Evolutionary conservation across 2,888 invertebrate genomes (phyloP), one percentile per base, ranked within the genome.

Genomic region (Mongoloraphidia duomilia): DNA sequence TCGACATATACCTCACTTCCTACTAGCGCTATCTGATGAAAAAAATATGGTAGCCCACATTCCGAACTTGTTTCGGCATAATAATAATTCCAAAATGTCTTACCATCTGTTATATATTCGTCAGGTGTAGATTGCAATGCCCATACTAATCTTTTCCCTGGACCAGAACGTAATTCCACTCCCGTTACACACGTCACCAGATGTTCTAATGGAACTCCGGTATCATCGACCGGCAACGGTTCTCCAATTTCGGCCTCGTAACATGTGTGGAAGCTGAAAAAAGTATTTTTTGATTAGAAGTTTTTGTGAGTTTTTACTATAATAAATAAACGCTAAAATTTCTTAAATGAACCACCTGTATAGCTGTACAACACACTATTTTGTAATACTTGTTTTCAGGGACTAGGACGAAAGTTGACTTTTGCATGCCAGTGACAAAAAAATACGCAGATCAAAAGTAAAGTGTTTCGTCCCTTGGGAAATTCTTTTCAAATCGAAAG

Each of bases 161-260:
- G 72, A 44, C 71, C 69, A 14, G 65, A 61, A 42, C 69, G 65
- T 34, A 81, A 66, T 56, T 76, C 73, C 37, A 94, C 76, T 36
- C 84, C 84, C 9, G 81, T 77, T 9, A 92, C 77, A 64, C 89
- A 90, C 45, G 90, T 83, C 33, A 96, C 77, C 48, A 96, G 70
- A 68, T 95, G 86, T 64, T 96, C 96, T 49, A 96, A 66, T 1
- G 91, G 84, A 12, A 93, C 92, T 5, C 92, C 91, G 50, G 68
- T 75, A 3, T 77, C 77, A 58, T 79, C 77, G n/a, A 80, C 65
- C 11, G 72, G 66, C 42, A 83, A 63, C 34, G 72, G 62, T 49
- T 74, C 70, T 10, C 78, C 76, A 63, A 84, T 87, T 61, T 80
- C 80, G 10, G 81, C 76, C 60, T 82, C 79, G 65, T 89, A 91